phyloP scores from a whole-genome alignment of 2,888 invertebrate genomes.

The Spicauda simplicius region DNA sequence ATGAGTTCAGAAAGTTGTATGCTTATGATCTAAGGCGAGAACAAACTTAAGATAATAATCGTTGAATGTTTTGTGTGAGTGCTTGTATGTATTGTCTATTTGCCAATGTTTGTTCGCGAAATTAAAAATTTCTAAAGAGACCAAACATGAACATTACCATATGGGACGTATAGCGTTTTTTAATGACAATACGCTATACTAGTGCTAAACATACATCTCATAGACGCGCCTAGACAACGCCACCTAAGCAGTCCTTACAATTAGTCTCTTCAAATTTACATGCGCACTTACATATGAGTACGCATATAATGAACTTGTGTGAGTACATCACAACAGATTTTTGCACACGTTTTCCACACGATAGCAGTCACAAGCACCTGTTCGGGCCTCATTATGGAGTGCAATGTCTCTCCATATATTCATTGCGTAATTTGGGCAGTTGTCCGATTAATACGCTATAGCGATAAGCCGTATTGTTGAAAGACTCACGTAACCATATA shows the following conservation, averaged over 20 bases:
- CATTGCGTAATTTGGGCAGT: neutral
- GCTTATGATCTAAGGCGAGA: no score
- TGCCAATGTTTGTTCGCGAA: no score
- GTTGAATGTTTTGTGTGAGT: no score
- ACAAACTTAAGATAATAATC: no score
- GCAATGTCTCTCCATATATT: constrained; percentile 14
- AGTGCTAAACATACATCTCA: no score
- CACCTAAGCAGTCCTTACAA: neutral
- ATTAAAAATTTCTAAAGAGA: no score
- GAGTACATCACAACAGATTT: neutral
- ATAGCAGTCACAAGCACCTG: constrained; percentile 16
- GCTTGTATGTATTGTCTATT: no score
- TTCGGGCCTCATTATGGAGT: constrained; percentile 22
- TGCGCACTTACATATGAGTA: neutral
- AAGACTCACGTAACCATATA: no score
- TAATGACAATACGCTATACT: no score
- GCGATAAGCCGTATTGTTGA: neutral
- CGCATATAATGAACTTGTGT: constrained; percentile 12
- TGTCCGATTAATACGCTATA: neutral
- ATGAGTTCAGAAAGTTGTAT: no score
- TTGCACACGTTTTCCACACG: constrained; percentile 3
- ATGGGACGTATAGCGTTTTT: no score
- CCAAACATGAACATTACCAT: no score
- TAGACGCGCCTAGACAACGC: neutral
- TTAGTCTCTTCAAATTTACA: constrained; percentile 3